A percentile compares a stretch with the other conserved stretches of the same genome.
Evolutionary conservation across 2,113 vertebrate species (phyloP).

Genomic region (Butorides virescens): DNA sequence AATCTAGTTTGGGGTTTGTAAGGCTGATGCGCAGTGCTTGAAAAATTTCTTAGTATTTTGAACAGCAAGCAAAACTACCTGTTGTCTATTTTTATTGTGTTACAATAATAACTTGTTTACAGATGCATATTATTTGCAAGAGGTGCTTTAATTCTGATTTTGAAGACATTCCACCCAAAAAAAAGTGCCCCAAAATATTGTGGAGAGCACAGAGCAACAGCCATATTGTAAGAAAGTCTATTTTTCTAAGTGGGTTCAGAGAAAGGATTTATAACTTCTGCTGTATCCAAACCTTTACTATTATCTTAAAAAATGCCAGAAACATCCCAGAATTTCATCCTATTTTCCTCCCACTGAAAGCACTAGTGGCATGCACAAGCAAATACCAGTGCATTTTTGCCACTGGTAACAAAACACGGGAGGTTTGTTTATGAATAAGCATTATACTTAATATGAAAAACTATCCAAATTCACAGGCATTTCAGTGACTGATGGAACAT

Average conservation of each 20-base stretch:
- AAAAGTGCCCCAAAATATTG: neutral
- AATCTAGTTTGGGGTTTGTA: neutral
- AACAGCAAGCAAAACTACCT: neutral
- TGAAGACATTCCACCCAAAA: neutral
- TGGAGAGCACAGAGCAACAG: neutral
- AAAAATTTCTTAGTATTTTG: neutral
- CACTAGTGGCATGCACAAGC: neutral
- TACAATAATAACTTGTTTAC: neutral
- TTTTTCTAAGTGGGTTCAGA: neutral
- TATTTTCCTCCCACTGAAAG: neutral
- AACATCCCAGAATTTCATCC: neutral
- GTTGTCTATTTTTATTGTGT: neutral
- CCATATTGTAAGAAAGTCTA: neutral
- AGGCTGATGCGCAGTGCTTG: rapidly evolving
- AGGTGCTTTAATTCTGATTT: neutral
- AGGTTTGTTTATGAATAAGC: neutral
- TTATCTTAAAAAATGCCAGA: neutral
- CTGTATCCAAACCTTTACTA: neutral
- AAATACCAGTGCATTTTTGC: neutral
- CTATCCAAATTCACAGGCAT: neutral
- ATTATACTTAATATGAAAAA: neutral
- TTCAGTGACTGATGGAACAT: neutral
- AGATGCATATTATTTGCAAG: neutral
- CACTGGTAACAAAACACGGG: neutral
- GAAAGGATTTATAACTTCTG: neutral